These are phyloP conservation scores for Glossosoma conforme DNA, from an alignment of 1,140 invertebrate genomes.

Conservation along the genomic window DNA sequence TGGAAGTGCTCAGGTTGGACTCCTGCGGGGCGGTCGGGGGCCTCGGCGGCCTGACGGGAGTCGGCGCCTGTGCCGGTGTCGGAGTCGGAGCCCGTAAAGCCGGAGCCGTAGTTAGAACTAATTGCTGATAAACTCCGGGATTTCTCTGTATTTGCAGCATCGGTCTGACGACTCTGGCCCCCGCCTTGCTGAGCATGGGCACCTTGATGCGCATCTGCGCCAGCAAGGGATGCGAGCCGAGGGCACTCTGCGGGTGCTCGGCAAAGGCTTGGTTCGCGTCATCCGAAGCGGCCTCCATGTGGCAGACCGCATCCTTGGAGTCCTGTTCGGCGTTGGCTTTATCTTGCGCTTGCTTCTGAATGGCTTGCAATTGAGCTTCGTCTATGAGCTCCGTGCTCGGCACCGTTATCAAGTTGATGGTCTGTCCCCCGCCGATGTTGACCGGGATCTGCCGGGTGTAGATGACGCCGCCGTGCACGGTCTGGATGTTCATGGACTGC, in stretches of 20 bases:
- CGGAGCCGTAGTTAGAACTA: conserved; percentile 46
- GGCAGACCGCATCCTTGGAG: conserved; percentile 3
- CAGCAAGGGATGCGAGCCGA: conserved; percentile 42
- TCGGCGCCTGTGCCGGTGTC: conserved; percentile 43
- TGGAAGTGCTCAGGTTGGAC: conserved; percentile 53
- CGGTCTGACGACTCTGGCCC: conserved; percentile 51
- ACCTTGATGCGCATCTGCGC: conserved; percentile 51
- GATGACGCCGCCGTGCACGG: conserved; percentile 57
- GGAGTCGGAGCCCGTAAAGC: conserved; percentile 44
- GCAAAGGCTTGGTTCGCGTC: conserved; percentile 19
- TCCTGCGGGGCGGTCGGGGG: conserved; percentile 39
- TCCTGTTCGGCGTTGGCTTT: conserved; percentile 18
- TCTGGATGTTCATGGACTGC: conserved; percentile 50
- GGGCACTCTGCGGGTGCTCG: conserved; percentile 18
- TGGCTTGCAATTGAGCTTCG: conserved; percentile 33
- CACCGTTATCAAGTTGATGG: conserved; percentile 55
- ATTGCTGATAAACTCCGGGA: conserved; percentile 47
- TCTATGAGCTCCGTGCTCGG: conserved; percentile 45
- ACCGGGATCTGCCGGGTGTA: conserved; percentile 57
- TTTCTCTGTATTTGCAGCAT: conserved; percentile 55
- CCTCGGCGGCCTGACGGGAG: conserved; percentile 31
- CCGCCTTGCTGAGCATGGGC: conserved; percentile 49
- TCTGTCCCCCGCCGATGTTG: conserved; percentile 50
- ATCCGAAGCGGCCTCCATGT: conserved; percentile 20
- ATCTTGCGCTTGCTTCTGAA: conserved; percentile 28